Base-by-base conservation (phyloP, 2,888 invertebrate species). In the Troides aeacus region DNA sequence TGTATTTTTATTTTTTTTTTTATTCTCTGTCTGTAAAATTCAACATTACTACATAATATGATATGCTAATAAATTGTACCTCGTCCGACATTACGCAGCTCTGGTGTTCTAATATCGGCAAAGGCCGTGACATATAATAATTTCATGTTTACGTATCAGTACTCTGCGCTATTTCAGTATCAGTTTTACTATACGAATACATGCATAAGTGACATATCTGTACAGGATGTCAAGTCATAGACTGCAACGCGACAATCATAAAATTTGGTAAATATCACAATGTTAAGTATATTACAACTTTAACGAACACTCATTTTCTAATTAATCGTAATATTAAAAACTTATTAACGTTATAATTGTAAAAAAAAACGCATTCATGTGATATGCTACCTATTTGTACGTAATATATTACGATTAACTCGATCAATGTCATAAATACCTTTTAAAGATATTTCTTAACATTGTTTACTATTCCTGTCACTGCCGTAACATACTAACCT, bases 61-160 rank as follows among this genome's bases (percentile, higher is more conserved):
- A 57, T 21, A 57, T 62, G 42, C 30, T 67, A 56, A 56, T 60
- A 39, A 39, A 61, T 59, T 21, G 30, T 23, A 53, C 23, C 61
- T 56, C 23, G 56, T 42, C 39, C 23, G 30, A 56, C 57, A 57
- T 66, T 53, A 23, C 56, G 17, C 67, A 50, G 66, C 66, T 8
- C 30, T 60, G 60, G n/a, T 53, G 53, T 30, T 21, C 17, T 21
- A 66, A n/a, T 66, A 53, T 66, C 60, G 6, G 3, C 60, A 24
- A 60, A 46, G 66, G 60, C 60, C 66, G 17, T 50, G 58, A 59
- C 58, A 59, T 24, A 59, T 12, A 59, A 65, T 21, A 30, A 59
- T 65, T 65, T 65, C 65, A 46, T 30, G 23, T 30, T 65, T 65
- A 65, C 46, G 7, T 57, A 57, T 42, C 42, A 58, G 42, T 57